Evolutionary conservation across 2,113 vertebrate species (phyloP).

Genomic region (Callochromis pleurospilus): DNA sequence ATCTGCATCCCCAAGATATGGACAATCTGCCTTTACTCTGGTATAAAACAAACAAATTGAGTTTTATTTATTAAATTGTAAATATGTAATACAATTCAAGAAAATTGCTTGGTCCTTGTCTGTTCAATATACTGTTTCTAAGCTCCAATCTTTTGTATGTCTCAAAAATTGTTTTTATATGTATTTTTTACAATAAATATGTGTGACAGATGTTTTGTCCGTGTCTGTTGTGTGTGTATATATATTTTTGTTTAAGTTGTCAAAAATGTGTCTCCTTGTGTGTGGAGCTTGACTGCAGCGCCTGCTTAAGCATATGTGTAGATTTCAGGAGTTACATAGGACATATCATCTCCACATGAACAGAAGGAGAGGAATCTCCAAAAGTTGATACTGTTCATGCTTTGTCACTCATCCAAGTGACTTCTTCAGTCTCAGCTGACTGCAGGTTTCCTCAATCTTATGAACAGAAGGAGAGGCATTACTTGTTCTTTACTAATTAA

Average conservation of each 20-base stretch:
- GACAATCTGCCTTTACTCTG: conserved; percentile 71
- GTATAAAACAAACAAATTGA: conserved; percentile 60
- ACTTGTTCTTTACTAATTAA: background rate
- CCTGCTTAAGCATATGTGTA: background rate
- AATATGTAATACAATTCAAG: conserved; percentile 73
- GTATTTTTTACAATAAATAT: conserved; percentile 84
- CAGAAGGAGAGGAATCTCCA: background rate
- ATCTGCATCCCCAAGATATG: conserved; percentile 41
- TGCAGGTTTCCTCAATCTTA: background rate
- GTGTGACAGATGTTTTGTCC: conserved; percentile 55
- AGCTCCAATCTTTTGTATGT: conserved; percentile 77
- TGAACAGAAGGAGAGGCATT: background rate
- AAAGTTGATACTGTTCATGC: background rate
- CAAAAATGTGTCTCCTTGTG: background rate
- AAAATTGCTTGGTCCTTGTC: conserved; percentile 68
- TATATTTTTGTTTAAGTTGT: background rate
- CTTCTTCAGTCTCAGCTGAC: background rate
- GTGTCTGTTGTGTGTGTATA: background rate
- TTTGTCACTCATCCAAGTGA: background rate
- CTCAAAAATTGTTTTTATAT: conserved; percentile 78
- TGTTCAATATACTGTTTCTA: conserved; percentile 75
- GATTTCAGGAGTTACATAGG: background rate
- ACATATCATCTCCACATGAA: background rate
- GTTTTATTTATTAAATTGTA: conserved; percentile 82
- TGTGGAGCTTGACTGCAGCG: fast-evolving